Base-by-base conservation (phyloP, 2,113 vertebrate genomes). In the Cephalopholis sonnerati region DNA sequence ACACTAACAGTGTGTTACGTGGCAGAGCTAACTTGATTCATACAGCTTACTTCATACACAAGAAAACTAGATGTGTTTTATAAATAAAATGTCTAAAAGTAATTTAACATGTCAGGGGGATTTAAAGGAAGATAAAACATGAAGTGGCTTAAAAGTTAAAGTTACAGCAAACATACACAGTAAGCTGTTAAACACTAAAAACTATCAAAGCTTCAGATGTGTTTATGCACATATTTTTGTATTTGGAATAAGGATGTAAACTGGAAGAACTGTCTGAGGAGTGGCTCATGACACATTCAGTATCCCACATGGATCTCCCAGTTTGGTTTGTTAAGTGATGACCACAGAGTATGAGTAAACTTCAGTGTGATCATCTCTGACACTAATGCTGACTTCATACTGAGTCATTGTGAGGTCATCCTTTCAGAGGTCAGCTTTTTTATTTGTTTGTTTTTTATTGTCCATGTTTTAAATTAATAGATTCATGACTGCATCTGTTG, bases 361-460 rank as follows among this genome's bases (percentile, higher is more conserved):
- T 24, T 51, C 0, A 51, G 17, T 74, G 64, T 85, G 58, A 70
- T 88, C 46, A 57, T 81, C 27, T 51, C 68, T 59, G 66, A 80
- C 58, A 29, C 36, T 54, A 13, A 59, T 16, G 24, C 71, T 78
- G 70, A 83, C 54, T 73, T 8, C 3, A 0, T 55, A 3, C 29
- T 82, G 66, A 88, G 29, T 91, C 90, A 59, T 69, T 36, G 0
- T 51, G 48, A 78, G 24, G 32, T 80, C 5, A 55, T 72, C 10
- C 16, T 17, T 5, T 50, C 63, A 66, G 48, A 84, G 55, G 17
- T 64, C 32, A 55, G 18, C 27, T 63, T 36, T n/a, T 41, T 61
- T 67, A 0, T 36, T 44, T 15, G 46, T 41, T 51, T 66, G 22
- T 63, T 15, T 41, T 51, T 46, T 53, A 7, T 50, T 0, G 4